phyloP scores from a whole-genome alignment of 2,797 vertebrate species.

The Atherinosoma microstoma region DNA sequence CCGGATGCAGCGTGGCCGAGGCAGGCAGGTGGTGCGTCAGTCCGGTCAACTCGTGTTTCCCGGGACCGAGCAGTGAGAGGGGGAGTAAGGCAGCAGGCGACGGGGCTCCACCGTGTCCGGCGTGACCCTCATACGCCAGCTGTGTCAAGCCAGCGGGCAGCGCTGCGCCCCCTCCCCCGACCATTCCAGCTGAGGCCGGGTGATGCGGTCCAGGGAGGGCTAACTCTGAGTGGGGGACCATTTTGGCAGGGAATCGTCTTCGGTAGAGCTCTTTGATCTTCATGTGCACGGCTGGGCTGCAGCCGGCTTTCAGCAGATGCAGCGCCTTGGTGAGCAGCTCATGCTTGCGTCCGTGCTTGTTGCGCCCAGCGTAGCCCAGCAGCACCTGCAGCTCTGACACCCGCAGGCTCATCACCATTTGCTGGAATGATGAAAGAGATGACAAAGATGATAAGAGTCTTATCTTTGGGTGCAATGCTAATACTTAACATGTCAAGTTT shows the following conservation, averaged over 20 bases:
- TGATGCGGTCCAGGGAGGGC: constrained; percentile 90
- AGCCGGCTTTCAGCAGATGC: constrained; percentile 95
- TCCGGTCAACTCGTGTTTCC: constrained; percentile 92
- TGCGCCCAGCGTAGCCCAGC: constrained; percentile 96
- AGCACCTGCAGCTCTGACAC: constrained; percentile 99
- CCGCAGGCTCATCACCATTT: constrained; percentile 99
- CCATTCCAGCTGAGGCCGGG: constrained; percentile 73
- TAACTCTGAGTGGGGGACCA: constrained; percentile 92
- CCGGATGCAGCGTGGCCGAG: constrained; percentile 91
- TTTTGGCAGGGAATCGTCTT: constrained; percentile 95
- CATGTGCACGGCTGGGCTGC: constrained; percentile 97
- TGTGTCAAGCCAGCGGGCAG: constrained; percentile 91
- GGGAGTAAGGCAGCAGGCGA: constrained; percentile 90
- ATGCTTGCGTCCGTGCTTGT: constrained; percentile 99
- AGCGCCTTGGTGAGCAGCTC: constrained; percentile 98
- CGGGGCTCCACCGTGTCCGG: constrained; percentile 81
- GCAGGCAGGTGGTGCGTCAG: constrained; percentile 90
- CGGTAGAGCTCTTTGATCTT: constrained; percentile 99
- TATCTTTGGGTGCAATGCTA: neutral
- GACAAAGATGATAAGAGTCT: constrained; percentile 6
- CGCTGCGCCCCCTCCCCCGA: constrained; percentile 76
- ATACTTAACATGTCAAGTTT: neutral
- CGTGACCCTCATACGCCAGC: constrained; percentile 88
- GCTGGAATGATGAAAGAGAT: constrained; percentile 77
- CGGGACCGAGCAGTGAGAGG: constrained; percentile 92